phyloP scores from a whole-genome alignment of 2,888 invertebrate species.

The Drosophila meridiana region DNA sequence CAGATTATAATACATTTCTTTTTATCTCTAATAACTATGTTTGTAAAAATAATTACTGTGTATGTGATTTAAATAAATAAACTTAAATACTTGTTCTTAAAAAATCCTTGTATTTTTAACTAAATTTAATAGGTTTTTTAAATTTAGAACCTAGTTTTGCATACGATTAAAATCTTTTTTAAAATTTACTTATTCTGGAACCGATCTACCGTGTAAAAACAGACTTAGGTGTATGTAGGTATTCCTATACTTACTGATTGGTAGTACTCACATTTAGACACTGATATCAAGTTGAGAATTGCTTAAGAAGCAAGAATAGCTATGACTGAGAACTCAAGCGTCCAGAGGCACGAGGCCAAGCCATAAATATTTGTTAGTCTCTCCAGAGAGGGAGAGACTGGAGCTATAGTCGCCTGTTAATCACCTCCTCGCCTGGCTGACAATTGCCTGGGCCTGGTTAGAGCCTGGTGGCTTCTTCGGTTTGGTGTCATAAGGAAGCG shows the following conservation, averaged over 20 bases:
- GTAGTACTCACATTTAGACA: conserved; percentile 24
- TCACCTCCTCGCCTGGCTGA: conserved; percentile 52
- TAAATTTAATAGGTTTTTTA: no score
- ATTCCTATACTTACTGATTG: conserved; percentile 17
- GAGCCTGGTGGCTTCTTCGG: conserved; percentile 61
- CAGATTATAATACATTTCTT: no score
- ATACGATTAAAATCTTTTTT: no score
- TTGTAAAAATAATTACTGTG: no score
- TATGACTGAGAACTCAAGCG: conserved; percentile 33
- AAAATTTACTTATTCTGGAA: no score
- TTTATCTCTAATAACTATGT: no score
- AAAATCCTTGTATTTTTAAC: no score
- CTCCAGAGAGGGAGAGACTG: conserved; percentile 3
- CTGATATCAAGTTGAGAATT: conserved; percentile 44
- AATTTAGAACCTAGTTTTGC: no score
- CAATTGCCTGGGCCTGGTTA: conserved; percentile 31
- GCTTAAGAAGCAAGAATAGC: conserved; percentile 40
- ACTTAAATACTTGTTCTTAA: no score
- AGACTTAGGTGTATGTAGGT: no score
- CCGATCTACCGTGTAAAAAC: no score
- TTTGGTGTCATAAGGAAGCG: conserved; percentile 82
- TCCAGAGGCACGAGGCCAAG: conserved; percentile 46
- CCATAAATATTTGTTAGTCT: conserved; percentile 82
- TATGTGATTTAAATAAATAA: no score
- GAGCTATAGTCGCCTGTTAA: conserved; percentile 37